Conservation (phyloP, 1,140 invertebrate genomes). For the Rhopalosiphum padi region DNA sequence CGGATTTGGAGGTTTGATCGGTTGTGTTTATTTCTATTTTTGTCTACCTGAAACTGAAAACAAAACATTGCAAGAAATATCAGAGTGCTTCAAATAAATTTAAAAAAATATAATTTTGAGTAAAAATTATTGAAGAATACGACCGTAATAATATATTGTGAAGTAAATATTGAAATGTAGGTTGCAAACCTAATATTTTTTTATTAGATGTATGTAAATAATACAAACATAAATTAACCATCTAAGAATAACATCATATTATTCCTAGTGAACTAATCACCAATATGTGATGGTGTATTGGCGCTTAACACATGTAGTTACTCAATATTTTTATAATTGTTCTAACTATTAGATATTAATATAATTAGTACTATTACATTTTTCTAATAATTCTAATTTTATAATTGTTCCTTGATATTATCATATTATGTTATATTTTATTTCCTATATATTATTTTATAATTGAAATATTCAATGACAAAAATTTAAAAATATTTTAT, state of each 20-base stretch:
- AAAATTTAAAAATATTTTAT: not conserved
- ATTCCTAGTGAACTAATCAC: not conserved
- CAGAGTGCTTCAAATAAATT: constrained; percentile 55
- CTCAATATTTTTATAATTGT: not conserved
- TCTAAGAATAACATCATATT: not conserved
- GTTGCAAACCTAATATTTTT: no score
- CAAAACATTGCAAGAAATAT: constrained; percentile 60
- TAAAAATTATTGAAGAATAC: not conserved
- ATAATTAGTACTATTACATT: not conserved
- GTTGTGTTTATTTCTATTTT: constrained; percentile 60
- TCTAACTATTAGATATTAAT: constrained; percentile 9
- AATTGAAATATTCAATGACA: not conserved
- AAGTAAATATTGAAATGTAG: not conserved
- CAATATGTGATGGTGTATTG: not conserved
- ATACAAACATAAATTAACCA: no score
- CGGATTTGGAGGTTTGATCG: constrained; percentile 56
- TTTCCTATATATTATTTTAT: not conserved
- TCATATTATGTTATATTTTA: not conserved
- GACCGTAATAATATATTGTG: not conserved
- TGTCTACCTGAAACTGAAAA: constrained; percentile 62
- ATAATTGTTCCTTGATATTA: constrained; percentile 3
- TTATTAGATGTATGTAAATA: no score
- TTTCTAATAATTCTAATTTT: not conserved
- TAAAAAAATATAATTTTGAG: not conserved
- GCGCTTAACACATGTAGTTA: not conserved